These are phyloP conservation scores for Microchrysa polita DNA, from an alignment of 2,888 invertebrate species.

Conservation along the genomic window DNA sequence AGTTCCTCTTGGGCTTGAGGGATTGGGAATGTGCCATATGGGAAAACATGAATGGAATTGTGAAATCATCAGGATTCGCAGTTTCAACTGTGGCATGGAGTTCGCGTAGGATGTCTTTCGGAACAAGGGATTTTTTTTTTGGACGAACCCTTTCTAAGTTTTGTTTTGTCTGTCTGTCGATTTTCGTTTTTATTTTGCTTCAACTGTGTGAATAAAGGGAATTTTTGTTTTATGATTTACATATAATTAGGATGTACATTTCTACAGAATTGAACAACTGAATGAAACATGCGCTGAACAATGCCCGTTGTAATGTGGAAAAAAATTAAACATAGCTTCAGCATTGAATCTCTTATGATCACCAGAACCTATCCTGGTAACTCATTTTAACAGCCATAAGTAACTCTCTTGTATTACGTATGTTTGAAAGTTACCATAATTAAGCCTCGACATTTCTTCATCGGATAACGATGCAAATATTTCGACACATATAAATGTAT, in stretches of 20 bases:
- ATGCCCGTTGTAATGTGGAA: no score
- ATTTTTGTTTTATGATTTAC: conserved; percentile 35
- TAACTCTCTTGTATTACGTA: not conserved
- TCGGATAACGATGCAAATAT: conserved; percentile 23
- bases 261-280: conserved; percentile 5
- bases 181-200: conserved; percentile 5
- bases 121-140: conserved; percentile 24
- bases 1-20: not conserved
- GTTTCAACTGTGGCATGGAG: conserved; percentile 8
- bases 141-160: conserved; percentile 17
- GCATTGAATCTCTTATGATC: no score
- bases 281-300: not conserved
- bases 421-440: conserved; percentile 38
- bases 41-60: conserved; percentile 41
- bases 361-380: no score
- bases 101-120: not conserved
- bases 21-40: conserved; percentile 43
- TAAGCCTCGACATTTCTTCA: conserved; percentile 40
- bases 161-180: conserved; percentile 22
- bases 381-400: conserved; percentile 30
- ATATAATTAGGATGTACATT: conserved; percentile 27
- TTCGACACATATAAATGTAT: conserved; percentile 40
- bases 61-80: conserved; percentile 36
- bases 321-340: no score
- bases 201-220: not conserved